Base-by-base conservation (phyloP, 1,140 invertebrate genomes). In the Cherax quadricarinatus region DNA sequence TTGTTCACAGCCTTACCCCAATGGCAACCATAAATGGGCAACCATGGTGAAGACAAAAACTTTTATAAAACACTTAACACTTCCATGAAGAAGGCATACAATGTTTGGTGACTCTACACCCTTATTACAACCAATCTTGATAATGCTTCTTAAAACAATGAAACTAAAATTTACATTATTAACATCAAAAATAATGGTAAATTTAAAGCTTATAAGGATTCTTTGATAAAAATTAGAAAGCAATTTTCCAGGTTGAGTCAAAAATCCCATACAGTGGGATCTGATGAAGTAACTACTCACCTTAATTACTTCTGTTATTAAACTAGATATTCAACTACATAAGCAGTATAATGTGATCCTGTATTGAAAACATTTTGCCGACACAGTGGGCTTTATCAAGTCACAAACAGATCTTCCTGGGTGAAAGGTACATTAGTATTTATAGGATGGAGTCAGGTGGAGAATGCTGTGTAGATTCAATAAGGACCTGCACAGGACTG, bases 121-220 rank as follows among this genome's bases (percentile, higher is more conserved):
- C 57, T 51, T 4, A 24, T 16, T 83, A 51, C 51, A 83, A 57
- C 81, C 81, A 83, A n/a, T 83, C 81, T 83, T 83, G 81, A 60
- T 83, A 83, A 83, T 83, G 81, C 81, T 83, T 83, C 81, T 81
- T 81, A 81, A 83, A 82, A 83, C 81, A n/a, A 60, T 24, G 49
- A 83, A 53, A 60, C 24, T 30, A 30, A 21, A 75, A 21, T 9
- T 75, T 18, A 21, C 62, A 66, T 21, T 5, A 21, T 18, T 66
- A 66, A 16, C 62, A 1, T 66, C 41, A 51, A 49, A 81, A n/a
- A 5, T 21, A 21, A 12, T 21, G 62, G 18, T 18, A 66, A 16
- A 66, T 66, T 18, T 66, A 18, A 66, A 21, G 62, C 62, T 66
- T 18, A 66, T n/a, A 18, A 21, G 21, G 18, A 66, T 21, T 66